A percentile compares a stretch with the other conserved stretches of the same genome.
Conservation (phyloP, 2,888 invertebrate genomes). For the Eupithecia subfuscata region DNA sequence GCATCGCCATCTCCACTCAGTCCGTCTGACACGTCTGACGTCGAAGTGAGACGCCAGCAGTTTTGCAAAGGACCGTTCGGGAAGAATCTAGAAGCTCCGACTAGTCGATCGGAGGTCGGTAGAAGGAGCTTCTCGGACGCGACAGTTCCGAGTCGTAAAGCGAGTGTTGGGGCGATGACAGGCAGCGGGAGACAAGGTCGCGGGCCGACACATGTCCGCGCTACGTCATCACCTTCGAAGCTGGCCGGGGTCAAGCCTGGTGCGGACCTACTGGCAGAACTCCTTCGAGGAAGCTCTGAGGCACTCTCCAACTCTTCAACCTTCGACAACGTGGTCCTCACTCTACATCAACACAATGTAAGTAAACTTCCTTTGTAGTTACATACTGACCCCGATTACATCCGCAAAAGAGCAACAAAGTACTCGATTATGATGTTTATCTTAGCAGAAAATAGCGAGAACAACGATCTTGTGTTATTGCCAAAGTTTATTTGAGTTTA, state of each 20-base stretch:
- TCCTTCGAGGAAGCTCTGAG: constrained; percentile 92
- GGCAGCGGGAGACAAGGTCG: constrained; percentile 70
- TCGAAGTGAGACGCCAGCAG: constrained; percentile 79
- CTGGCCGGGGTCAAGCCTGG: constrained; percentile 85
- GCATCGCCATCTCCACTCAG: constrained; percentile 85
- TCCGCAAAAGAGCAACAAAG: constrained; percentile 64
- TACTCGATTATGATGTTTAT: constrained; percentile 72
- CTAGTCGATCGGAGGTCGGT: constrained; percentile 83
- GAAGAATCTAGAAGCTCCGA: constrained; percentile 74
- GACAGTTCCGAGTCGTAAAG: constrained; percentile 84
- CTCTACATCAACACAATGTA: constrained; percentile 80
- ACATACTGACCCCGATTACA: constrained; percentile 59
- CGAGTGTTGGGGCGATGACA: constrained; percentile 83
- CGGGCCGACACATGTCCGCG: constrained; percentile 87
- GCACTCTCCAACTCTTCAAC: constrained; percentile 86
- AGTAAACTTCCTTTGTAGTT: constrained; percentile 56
- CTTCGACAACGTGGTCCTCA: constrained; percentile 80
- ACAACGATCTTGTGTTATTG: constrained; percentile 68
- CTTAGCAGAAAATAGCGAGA: constrained; percentile 70
- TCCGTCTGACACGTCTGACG: constrained; percentile 85
- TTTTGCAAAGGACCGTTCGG: constrained; percentile 87
- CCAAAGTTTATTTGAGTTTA: constrained; percentile 67
- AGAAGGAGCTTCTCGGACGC: constrained; percentile 76
- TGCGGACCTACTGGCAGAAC: constrained; percentile 88
- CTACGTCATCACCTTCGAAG: constrained; percentile 91